Base-by-base conservation (phyloP, 1,140 invertebrate genomes). In the Drusus annulatus region DNA sequence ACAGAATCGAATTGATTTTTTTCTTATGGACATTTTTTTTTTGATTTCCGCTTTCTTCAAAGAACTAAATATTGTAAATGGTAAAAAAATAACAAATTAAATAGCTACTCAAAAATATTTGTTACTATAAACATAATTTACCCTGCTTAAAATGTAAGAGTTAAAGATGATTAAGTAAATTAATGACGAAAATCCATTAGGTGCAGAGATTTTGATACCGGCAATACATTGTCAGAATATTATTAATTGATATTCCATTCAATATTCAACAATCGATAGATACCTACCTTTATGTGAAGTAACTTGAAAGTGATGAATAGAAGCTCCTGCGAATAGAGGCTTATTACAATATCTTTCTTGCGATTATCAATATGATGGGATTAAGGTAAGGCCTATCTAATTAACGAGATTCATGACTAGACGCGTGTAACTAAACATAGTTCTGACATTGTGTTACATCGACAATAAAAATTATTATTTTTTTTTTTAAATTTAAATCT, bases 361-460 rank as follows among this genome's bases (percentile, higher is more conserved):
- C 68, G 23, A 50, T 74, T 75, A 80, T 5, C 25, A 28, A 28
- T 58, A 13, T 58, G 50, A 50, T 74, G 68, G 78, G 79, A 83
- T 82, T 82, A 80, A 83, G 81, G 81, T 83, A 83, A 83, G 76
- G 76, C 69, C 76, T 80, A 76, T 75, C 75, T 83, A 80, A 83
- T 83, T 83, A 79, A 78, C 75, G 75, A 80, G 81, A 76, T 80
- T 80, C 79, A 54, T 69, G 79, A 50, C 76, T 78, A 82, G 50
- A 74, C 68, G 76, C 23, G 75, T 68, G 74, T 78, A 75, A 80
- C 60, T 75, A 23, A 71, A 71, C 17, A 10, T 19, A 21, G 68
- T 54, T 71, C 68, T 51, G 45, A 52, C 23, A 69, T n/a, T 19
- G 36, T 16, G 19, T 56, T 4, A 4, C 36, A 45, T 45, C 7